Evolutionary conservation across 2,113 vertebrate genomes (phyloP), one percentile per base, ranked within the genome.

Genomic region (Callipepla californica): DNA sequence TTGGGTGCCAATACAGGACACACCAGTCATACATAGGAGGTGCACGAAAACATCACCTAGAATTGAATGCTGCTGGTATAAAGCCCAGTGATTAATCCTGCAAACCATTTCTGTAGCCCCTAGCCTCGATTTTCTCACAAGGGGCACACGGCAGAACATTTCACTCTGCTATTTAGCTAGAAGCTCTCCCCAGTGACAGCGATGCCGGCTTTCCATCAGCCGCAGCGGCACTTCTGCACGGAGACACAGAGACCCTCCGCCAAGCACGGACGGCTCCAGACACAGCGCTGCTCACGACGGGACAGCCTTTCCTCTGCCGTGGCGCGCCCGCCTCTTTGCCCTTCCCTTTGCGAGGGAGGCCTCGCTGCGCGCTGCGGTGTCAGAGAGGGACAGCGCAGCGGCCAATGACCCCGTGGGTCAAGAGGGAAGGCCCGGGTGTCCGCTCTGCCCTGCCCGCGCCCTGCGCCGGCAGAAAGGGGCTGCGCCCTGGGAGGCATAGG

Each of bases 101-200:
- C 2, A 4, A 18, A 11, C 4, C 13, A 3, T 6, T 28, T 14
- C 16, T 2, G 6, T 6, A 30, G 6, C 45, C 23, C 10, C 13
- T 3, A 44, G 4, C 16, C 14, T 2, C 2, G 0, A 0, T 6
- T 12, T 3, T 16, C 25, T 5, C 23, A 3, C 34, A 32, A 6
- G 63, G 23, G 28, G 2, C n/a, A 66, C 8, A 30, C 22, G 34
- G 32, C 32, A 20, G 73, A 32, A 18, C 17, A 38, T 25, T 81
- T 12, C 3, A 9, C 7, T 16, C 25, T 8, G 34, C n/a, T 13
- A 25, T 44, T 44, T 58, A 45, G 36, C 14, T 32, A 23, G 47
- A 57, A 16, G 5, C 16, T 20, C n/a, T 13, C 10, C 8, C 20
- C 57, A 50, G 47, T 0, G 0, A 20, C 53, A 13, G 7, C 14